Percentiles rank a stretch among this genome's conserved stretches.
phyloP scores from a whole-genome alignment of 1,140 invertebrate genomes.

The Drosophila leontia region DNA sequence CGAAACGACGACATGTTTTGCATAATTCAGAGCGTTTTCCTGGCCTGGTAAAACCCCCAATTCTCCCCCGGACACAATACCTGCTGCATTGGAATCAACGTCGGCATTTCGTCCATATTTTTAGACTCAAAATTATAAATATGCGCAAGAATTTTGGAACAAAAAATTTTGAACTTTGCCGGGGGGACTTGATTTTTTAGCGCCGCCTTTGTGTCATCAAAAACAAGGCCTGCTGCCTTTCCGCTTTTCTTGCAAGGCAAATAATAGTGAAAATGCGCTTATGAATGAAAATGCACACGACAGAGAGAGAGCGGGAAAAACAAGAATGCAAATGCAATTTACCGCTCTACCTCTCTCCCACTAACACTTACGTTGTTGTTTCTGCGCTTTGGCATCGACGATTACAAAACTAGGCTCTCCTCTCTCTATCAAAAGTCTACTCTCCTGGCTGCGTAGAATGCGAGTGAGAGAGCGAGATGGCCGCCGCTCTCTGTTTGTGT shows the following conservation, averaged over 20 bases:
- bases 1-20: constrained; percentile 13
- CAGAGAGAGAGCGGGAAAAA: constrained; percentile 11
- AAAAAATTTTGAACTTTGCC: constrained; percentile 31
- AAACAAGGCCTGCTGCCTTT: constrained; percentile 45
- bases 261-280: constrained; percentile 63
- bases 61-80: constrained; percentile 13
- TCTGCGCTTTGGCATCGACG: constrained; percentile 18
- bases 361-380: constrained; percentile 23
- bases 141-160: constrained; percentile 19
- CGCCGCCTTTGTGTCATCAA: constrained; percentile 10
- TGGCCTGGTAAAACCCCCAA: neutral
- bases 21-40: constrained; percentile 2
- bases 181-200: neutral
- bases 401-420: constrained; percentile 29
- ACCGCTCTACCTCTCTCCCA: neutral
- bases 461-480: constrained; percentile 25
- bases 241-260: constrained; percentile 21
- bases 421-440: constrained; percentile 9
- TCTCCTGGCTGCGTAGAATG: constrained; percentile 32
- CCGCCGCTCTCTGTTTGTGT: constrained; percentile 64
- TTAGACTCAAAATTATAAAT: constrained; percentile 1
- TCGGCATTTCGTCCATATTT: constrained; percentile 30
- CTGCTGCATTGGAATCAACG: constrained; percentile 23
- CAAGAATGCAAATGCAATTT: constrained; percentile 51
- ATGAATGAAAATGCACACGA: constrained; percentile 74